Evolutionary conservation across 2,113 vertebrate species (phyloP).

Genomic region (Chaetodon trifascialis): DNA sequence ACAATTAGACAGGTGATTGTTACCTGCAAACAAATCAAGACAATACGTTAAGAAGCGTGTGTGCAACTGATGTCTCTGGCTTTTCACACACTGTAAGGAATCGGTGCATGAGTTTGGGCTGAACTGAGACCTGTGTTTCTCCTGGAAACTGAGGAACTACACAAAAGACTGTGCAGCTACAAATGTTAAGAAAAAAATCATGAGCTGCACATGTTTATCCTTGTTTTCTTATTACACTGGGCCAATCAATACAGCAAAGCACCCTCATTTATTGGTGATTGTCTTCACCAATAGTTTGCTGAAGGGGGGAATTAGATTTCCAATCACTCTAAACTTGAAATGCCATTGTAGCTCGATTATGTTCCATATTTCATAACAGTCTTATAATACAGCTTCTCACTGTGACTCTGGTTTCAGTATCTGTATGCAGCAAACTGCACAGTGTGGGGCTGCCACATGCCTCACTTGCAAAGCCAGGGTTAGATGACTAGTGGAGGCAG

Average conservation of each 20-base stretch:
- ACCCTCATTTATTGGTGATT: slow-evolving; percentile 18
- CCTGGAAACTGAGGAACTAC: neutral
- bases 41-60: neutral
- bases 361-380: slow-evolving; percentile 11
- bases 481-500: neutral
- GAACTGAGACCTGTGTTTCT: neutral
- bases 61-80: neutral
- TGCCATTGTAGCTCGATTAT: slow-evolving; percentile 15
- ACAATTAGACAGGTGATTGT: slow-evolving; percentile 42
- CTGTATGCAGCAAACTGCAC: neutral
- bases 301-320: slow-evolving; percentile 30
- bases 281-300: slow-evolving; percentile 15
- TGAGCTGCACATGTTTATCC: neutral
- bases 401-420: neutral
- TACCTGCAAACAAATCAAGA: slow-evolving; percentile 36
- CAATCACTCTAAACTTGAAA: slow-evolving; percentile 28
- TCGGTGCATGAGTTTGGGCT: neutral
- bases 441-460: neutral
- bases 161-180: neutral
- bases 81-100: neutral
- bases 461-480: neutral
- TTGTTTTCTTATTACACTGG: neutral
- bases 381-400: slow-evolving; percentile 1
- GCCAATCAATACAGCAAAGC: slow-evolving; percentile 20
- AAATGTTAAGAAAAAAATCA: slow-evolving; percentile 7